Base-by-base conservation (phyloP, 2,888 invertebrate genomes). In the Tenthredo notha region DNA sequence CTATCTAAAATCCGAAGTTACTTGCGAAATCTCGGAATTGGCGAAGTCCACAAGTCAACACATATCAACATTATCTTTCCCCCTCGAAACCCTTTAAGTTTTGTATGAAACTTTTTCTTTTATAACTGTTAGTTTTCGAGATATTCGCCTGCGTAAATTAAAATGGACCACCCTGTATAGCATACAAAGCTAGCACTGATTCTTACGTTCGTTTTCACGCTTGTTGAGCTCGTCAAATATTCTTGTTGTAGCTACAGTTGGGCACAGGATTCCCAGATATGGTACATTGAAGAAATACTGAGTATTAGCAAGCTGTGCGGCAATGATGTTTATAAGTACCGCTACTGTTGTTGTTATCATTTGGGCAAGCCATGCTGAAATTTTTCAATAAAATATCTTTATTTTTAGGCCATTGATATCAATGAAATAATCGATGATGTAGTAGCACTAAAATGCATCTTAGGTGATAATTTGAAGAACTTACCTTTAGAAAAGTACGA, bases 401-500 rank as follows among this genome's bases (percentile, higher is more conserved):
- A 54, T 37, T 37, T n/a, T 25, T 1, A 5, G 21, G 9, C 21
- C 18, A 25, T 80, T 1, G 18, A 29, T 25, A 25, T 58, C 58
- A 21, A 67, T 61, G 58, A 10, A 18, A 25, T 77, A 29, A 54
- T 77, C 25, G 18, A 33, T 18, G n/a, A n/a, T 37, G 12, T 70
- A 15, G 18, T 5, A 12, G 7, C 6, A n/a, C n/a, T 43, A n/a
- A 43, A 80, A 43, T 82, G 12, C 18, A 0, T 33, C 18, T 10
- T 33, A 37, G 33, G 37, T 40, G 10, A 58, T 43, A 89, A 29
- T 29, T 33, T 18, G 12, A 54, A 10, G 5, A n/a, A 88, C 91
- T 91, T 90, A 93, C 93, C 90, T 90, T 90, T 92, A 70, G 92
- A 90, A 86, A 93, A 92, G 87, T 93, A 93, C 84, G 93, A 89